Evolutionary conservation across 2,113 vertebrate species (phyloP).

Genomic region (Periophthalmodon schlosseri): DNA sequence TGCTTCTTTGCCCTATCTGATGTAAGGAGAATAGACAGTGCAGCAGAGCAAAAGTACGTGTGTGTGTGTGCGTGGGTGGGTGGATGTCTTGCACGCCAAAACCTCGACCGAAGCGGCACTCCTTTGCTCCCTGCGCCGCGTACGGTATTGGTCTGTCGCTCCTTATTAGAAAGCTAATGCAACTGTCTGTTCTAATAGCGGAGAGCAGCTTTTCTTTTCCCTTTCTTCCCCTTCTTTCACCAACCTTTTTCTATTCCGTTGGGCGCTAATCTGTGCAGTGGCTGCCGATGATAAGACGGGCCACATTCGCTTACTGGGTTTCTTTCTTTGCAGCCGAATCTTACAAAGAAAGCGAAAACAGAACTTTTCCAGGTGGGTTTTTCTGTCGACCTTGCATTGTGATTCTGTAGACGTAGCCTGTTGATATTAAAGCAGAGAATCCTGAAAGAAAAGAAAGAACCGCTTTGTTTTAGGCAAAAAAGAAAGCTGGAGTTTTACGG

Average conservation of each 20-base stretch:
- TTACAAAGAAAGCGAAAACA: constrained; percentile 1
- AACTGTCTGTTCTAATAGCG: constrained; percentile 82
- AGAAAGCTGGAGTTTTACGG: constrained; percentile 59
- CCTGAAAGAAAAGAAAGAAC: constrained; percentile 51
- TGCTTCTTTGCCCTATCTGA: constrained; percentile 59
- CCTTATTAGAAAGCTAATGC: constrained; percentile 81
- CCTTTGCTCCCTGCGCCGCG: constrained; percentile 37
- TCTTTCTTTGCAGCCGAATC: constrained; percentile 54
- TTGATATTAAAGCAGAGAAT: constrained; percentile 39
- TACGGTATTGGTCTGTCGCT: constrained; percentile 77
- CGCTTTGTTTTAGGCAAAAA: constrained; percentile 70
- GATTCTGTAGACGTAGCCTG: constrained; percentile 62
- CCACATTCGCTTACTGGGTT: constrained; percentile 61
- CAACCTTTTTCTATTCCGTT: constrained; percentile 71
- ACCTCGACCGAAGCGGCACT: constrained; percentile 41
- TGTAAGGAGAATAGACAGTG: constrained; percentile 54
- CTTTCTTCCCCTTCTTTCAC: constrained; percentile 31
- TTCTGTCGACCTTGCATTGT: constrained; percentile 32
- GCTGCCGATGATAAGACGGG: constrained; percentile 72
- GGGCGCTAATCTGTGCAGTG: constrained; percentile 75
- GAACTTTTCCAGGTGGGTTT: constrained; percentile 56
- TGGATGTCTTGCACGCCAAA: constrained; percentile 10
- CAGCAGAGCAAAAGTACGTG: constrained; percentile 28
- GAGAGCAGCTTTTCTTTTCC: constrained; percentile 74
- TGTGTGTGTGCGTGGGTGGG: constrained; percentile 30